Evolutionary conservation across 2,888 invertebrate species (phyloP), one percentile per base, ranked within the genome.

Genomic region (Watsonalla cultraria): DNA sequence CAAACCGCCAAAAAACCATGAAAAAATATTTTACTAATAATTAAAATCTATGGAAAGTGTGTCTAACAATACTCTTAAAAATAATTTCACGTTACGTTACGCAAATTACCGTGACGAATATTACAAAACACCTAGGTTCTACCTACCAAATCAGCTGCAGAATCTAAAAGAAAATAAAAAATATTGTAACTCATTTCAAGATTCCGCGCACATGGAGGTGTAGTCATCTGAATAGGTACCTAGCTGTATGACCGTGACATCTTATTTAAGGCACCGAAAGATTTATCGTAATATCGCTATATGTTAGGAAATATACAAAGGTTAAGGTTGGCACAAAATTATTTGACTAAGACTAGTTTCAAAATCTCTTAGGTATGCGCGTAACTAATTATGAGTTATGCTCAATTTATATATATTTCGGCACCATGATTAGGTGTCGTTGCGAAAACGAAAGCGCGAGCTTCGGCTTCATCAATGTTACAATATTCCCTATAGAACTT

Each of bases 391-490:
- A 9, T 5, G 5, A 42, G 42, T 11, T 11, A 42, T 42, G 42
- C 11, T 11, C 11, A 42, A 56, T 64, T 64, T 53, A 60, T 56
- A 68, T 92, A 93, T 75, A 94, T 88, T 48, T 91, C 86, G 56
- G 94, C 94, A 15, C 95, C 95, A 50, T 91, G 84, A 70, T 92
- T 92, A n/a, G 95, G 95, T 54, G 91, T 90, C 8, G 97, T 97
- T 9, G 94, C 93, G 82, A 97, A 97, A 46, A 95, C 90, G 62
- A 95, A 91, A 15, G 91, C 81, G 45, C 90, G 86, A 46, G 92
- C 88, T 45, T 93, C 86, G 65, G 90, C 86, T 53, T 85, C 91
- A 61, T 92, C 81, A 47, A 91, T 73, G 53, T 92, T 87, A 57
- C 92, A 92, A 70, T 92, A 70, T 55, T 91, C 80, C 33, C 90